phyloP scores from a whole-genome alignment of 2,113 vertebrate genomes.

The Orientallactaga bullata region DNA sequence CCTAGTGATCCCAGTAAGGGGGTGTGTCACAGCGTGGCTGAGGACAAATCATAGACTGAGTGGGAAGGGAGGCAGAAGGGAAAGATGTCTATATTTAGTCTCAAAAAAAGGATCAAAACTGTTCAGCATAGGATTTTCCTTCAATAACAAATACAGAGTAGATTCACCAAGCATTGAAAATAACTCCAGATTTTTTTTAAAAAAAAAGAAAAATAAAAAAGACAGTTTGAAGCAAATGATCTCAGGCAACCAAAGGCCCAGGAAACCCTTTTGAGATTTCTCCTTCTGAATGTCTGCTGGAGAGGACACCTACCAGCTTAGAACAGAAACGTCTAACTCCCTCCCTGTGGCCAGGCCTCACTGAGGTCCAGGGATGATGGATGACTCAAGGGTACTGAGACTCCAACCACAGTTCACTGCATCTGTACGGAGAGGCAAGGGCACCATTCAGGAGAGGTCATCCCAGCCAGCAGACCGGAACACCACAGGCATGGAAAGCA shows the following conservation, averaged over 20 bases:
- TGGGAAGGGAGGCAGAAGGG: neutral
- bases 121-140: neutral
- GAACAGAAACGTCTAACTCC: neutral
- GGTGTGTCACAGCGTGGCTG: neutral
- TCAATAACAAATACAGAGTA: conserved; percentile 21
- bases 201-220: conserved; percentile 28
- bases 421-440: neutral
- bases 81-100: conserved; percentile 11
- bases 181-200: neutral
- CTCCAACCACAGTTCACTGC: no score
- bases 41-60: neutral
- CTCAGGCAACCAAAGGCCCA: conserved; percentile 27
- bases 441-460: neutral
- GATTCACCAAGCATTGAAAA: conserved; percentile 26
- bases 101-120: conserved; percentile 25
- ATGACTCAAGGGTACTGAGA: neutral
- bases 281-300: neutral
- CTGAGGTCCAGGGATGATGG: neutral
- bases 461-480: neutral
- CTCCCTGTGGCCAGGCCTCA: neutral
- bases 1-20: neutral
- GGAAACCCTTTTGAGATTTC: conserved; percentile 7
- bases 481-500: neutral
- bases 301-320: neutral
- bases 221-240: neutral